Evolutionary conservation across 2,888 invertebrate genomes (phyloP).

Genomic region (Lumbricus terrestris): DNA sequence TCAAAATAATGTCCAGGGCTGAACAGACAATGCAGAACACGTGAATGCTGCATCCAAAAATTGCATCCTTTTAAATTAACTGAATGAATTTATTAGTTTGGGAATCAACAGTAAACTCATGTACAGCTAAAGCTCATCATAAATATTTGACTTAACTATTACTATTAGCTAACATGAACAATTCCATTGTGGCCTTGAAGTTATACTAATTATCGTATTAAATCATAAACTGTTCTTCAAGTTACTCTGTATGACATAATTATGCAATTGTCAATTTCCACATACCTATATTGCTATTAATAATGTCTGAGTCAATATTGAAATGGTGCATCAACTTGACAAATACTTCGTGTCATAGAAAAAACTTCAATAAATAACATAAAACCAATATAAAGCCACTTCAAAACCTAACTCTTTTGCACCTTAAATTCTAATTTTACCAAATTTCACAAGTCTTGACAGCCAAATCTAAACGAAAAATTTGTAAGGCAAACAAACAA

Average conservation of each 20-base stretch:
- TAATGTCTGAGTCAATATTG: neutral
- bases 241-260: neutral
- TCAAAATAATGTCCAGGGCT: neutral
- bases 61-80: neutral
- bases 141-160: neutral
- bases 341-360: neutral
- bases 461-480: neutral
- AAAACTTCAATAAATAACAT: neutral
- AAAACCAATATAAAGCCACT: neutral
- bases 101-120: neutral
- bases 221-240: no score
- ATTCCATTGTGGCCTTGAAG: neutral
- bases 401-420: neutral
- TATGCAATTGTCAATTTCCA: neutral
- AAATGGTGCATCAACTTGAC: neutral
- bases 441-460: neutral
- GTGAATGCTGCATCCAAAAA: neutral
- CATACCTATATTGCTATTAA: neutral
- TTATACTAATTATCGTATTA: neutral
- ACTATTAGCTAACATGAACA: neutral
- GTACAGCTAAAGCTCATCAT: neutral
- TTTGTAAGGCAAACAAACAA: slow-evolving; percentile 3
- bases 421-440: neutral
- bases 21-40: neutral
- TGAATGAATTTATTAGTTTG: neutral